These are phyloP conservation scores for Ericerus pela DNA, from an alignment of 1,140 invertebrate species.

Conservation along the genomic window DNA sequence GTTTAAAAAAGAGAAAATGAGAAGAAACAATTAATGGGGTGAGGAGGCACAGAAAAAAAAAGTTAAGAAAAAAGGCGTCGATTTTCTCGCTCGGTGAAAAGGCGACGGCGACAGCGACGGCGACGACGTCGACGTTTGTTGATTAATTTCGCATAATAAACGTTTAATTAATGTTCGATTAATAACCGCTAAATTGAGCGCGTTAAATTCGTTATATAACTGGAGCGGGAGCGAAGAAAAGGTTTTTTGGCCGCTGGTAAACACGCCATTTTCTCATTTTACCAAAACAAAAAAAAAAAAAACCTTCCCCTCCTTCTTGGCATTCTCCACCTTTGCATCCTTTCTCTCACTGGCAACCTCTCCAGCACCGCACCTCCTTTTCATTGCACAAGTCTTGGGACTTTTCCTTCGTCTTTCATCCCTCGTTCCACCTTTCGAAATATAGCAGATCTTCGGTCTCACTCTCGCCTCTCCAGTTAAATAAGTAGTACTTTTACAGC, in stretches of 20 bases:
- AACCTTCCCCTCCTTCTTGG: too few relatives aligned
- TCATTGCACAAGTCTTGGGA: neutral
- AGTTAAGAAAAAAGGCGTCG: too few relatives aligned
- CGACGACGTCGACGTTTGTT: neutral
- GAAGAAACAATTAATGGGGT: too few relatives aligned
- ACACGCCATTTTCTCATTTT: constrained; percentile 9
- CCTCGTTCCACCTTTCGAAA: neutral
- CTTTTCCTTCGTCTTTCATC: constrained; percentile 5
- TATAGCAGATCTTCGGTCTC: neutral
- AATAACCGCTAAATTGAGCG: constrained; percentile 12
- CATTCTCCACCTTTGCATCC: too few relatives aligned
- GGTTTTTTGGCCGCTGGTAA: too few relatives aligned
- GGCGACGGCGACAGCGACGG: too few relatives aligned
- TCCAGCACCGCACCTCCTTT: neutral
- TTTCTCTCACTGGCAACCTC: too few relatives aligned
- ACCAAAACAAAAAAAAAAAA: too few relatives aligned
- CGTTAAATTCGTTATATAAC: constrained; percentile 12
- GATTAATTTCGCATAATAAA: constrained; percentile 12
- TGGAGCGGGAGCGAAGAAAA: neutral
- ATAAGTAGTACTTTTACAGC: too few relatives aligned
- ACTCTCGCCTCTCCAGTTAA: neutral
- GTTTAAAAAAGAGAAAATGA: too few relatives aligned
- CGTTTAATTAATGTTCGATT: constrained; percentile 11
- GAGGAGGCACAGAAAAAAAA: too few relatives aligned
- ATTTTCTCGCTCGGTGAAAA: too few relatives aligned